Percentiles rank a stretch among this genome's conserved stretches.
Conservation (phyloP, 2,888 invertebrate genomes). For the Amiota mariae region DNA sequence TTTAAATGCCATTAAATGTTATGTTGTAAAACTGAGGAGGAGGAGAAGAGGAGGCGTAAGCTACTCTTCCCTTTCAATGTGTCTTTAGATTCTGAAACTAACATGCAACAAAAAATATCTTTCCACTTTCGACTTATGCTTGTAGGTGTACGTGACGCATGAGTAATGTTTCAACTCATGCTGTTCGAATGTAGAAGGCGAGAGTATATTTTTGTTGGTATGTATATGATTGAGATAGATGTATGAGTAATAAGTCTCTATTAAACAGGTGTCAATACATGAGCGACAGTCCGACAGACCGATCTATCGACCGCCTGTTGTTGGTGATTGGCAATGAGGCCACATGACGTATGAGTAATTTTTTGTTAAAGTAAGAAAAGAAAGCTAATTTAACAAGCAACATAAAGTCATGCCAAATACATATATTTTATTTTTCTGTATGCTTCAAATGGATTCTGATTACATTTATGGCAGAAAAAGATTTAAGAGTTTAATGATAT, state of each 20-base stretch:
- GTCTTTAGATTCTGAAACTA: background rate
- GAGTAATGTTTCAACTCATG: background rate
- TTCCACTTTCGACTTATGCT: background rate
- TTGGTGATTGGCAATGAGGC: background rate
- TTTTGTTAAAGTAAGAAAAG: background rate
- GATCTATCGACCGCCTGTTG: background rate
- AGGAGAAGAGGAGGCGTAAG: background rate
- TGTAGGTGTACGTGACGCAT: slow-evolving; percentile 1
- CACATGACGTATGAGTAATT: slow-evolving; percentile 11
- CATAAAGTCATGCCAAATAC: too few relatives aligned
- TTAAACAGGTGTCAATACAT: slow-evolving; percentile 15
- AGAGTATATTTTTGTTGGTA: background rate
- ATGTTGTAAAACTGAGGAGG: slow-evolving; percentile 21
- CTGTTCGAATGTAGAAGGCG: background rate
- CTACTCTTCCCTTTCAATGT: background rate
- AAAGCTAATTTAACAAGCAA: too few relatives aligned
- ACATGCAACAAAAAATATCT: background rate
- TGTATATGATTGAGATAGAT: background rate
- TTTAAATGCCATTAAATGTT: slow-evolving; percentile 45
- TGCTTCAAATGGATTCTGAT: too few relatives aligned
- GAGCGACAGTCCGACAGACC: background rate
- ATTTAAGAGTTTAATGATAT: too few relatives aligned
- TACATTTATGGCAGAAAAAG: too few relatives aligned
- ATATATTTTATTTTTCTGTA: too few relatives aligned
- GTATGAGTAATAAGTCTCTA: background rate